Evolutionary conservation across 2,888 invertebrate genomes (phyloP), one percentile per base, ranked within the genome.

Genomic region (Protula sp.): DNA sequence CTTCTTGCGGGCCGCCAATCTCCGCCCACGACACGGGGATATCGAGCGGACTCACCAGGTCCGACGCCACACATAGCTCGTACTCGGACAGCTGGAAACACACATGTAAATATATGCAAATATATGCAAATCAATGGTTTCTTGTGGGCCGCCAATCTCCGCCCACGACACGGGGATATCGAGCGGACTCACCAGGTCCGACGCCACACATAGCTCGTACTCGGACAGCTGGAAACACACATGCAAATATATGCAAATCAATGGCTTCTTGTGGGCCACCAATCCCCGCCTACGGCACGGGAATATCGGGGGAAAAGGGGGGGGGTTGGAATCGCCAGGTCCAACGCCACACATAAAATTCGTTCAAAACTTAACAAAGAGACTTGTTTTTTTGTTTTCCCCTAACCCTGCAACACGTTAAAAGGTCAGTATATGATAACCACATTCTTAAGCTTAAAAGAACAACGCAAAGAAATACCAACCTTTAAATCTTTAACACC

Each of bases 301-400:
- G 86, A 59, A 94, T 89, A 71, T 89, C 90, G 66, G 87, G 85
- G 0, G n/a, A n/a, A n/a, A n/a, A n/a, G n/a, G n/a, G n/a, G n/a
- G n/a, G n/a, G n/a, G n/a, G n/a, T n/a, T n/a, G 95, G 94, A 73
- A 94, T 90, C 0, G 97, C 90, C 56, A 98, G 85, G 83, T 97
- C 94, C 60, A 92, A 90, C 9, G 95, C 97, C 74, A 98, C 94
- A 85, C 94, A 91, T 85, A 97, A n/a, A n/a, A n/a, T n/a, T n/a
- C n/a, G n/a, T n/a, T n/a, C n/a, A n/a, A n/a, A n/a, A n/a, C n/a
- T n/a, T n/a, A n/a, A n/a, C n/a, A n/a, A n/a, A n/a, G n/a, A n/a
- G n/a, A n/a, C n/a, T n/a, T n/a, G n/a, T n/a, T n/a, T n/a, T n/a
- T n/a, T n/a, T n/a, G n/a, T n/a, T n/a, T n/a, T n/a, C n/a, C n/a